These are phyloP conservation scores for Ia io DNA, from an alignment of 2,113 vertebrate genomes.

Conservation along the genomic window DNA sequence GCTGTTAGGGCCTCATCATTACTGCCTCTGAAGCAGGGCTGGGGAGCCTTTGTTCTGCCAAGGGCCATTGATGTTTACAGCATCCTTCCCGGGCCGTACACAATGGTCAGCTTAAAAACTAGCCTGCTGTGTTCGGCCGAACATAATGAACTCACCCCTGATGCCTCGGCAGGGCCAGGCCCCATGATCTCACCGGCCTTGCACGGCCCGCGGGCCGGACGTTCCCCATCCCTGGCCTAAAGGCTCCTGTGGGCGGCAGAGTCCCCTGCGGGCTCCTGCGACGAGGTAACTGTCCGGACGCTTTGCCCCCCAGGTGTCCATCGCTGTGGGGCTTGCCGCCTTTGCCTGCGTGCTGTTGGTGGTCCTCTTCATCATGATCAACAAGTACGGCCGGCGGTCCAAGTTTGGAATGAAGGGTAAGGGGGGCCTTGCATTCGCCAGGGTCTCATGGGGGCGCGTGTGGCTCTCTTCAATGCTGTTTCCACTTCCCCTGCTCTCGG, in stretches of 20 bases:
- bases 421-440: background rate
- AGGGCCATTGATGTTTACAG: background rate
- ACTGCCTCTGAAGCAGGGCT: background rate
- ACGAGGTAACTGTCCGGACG: fast-evolving
- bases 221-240: background rate
- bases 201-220: too few species aligned
- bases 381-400: constrained; percentile 96
- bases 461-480: constrained; percentile 24
- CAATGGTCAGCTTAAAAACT: fast-evolving
- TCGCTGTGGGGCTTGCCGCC: constrained; percentile 94
- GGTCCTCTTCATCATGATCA: constrained; percentile 97
- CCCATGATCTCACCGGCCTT: too few species aligned
- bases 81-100: background rate
- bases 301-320: constrained; percentile 88
- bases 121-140: background rate
- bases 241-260: too few species aligned
- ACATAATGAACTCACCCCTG: too few species aligned
- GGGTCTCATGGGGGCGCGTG: background rate
- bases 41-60: too few species aligned
- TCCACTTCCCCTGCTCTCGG: background rate
- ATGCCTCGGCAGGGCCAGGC: too few species aligned
- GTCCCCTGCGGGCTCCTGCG: too few species aligned
- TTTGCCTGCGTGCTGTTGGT: constrained; percentile 96
- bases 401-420: constrained; percentile 99
- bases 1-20: background rate